phyloP scores from a whole-genome alignment of 2,888 invertebrate genomes.

The Megastigmus dorsalis region DNA sequence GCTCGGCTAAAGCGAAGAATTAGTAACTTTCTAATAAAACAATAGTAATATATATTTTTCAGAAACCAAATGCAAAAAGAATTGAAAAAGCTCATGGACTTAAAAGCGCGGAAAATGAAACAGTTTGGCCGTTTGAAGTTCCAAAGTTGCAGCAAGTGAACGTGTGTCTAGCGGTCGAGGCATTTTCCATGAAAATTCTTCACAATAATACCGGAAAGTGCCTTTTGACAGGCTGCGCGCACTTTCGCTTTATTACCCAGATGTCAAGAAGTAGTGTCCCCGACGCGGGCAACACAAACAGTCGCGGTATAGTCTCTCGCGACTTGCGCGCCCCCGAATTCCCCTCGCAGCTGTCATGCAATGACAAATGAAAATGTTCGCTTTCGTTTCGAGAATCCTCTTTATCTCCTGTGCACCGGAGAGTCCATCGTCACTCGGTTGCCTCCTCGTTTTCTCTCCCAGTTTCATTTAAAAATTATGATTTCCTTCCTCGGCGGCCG shows the following conservation, averaged over 20 bases:
- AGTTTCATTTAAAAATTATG: constrained; percentile 44
- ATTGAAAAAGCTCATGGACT: too few relatives aligned
- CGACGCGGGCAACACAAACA: neutral
- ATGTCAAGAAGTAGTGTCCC: constrained; percentile 22
- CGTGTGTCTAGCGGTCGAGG: too few relatives aligned
- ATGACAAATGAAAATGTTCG: constrained; percentile 53
- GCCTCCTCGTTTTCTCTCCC: neutral
- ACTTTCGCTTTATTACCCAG: constrained; percentile 47
- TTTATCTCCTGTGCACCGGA: constrained; percentile 26
- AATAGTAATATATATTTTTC: too few relatives aligned
- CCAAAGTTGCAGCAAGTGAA: too few relatives aligned
- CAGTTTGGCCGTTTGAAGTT: too few relatives aligned
- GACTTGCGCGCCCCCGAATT: neutral
- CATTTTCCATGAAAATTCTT: too few relatives aligned
- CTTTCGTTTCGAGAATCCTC: constrained; percentile 37
- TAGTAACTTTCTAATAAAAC: too few relatives aligned
- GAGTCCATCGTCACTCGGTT: constrained; percentile 19
- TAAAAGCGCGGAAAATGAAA: too few relatives aligned
- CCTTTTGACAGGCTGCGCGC: constrained; percentile 42
- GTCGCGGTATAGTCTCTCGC: neutral
- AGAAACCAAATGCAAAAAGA: too few relatives aligned
- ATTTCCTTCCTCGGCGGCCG: neutral
- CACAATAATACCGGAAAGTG: too few relatives aligned
- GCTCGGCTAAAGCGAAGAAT: too few relatives aligned
- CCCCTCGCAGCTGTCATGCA: constrained; percentile 40